Evolutionary conservation across 2,888 invertebrate genomes (phyloP), one percentile per base, ranked within the genome.

Genomic region (Drosophila koepferae): DNA sequence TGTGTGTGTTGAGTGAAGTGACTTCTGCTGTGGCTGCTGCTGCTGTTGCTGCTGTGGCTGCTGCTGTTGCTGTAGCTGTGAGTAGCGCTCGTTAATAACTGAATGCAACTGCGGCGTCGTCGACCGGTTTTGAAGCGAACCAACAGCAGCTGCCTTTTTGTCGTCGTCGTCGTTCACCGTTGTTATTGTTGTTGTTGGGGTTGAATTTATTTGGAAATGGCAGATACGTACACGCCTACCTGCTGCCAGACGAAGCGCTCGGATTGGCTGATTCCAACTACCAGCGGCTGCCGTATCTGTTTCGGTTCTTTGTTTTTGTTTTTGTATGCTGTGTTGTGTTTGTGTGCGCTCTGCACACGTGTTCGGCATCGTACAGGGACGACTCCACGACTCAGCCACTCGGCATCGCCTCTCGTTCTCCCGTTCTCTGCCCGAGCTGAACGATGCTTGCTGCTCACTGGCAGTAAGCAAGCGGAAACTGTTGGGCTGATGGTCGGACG

Each of bases 401-500:
- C 54, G 58, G 54, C 72, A 65, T 59, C 81, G 63, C 65, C 60
- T 63, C 77, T 70, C 56, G 63, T 69, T 54, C 40, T 43, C 68
- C 59, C 54, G 54, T 54, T 20, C 59, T 48, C 63, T 53, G 44
- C 18, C 58, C 44, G n/a, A 18, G 18, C 44, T 40, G 51, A 16
- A 38, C 36, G 23, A 46, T 53, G 44, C 69, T 56, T 46, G 61
- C 61, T 60, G 67, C 61, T 70, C 66, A 60, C 80, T 82, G 71
- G 83, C 88, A 81, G 86, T 88, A 91, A 91, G 85, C 91, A 87
- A 83, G 90, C 87, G 92, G 91, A 91, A 91, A 90, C 92, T 89
- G 92, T 92, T 91, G 84, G 82, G 89, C 92, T 92, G 92, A 90
- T 86, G 92, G 89, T 91, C 90, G 91, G 88, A 91, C 90, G 91